Evolutionary conservation across 2,113 vertebrate species (phyloP).

Genomic region (Rhinolophus ferrumequinum): DNA sequence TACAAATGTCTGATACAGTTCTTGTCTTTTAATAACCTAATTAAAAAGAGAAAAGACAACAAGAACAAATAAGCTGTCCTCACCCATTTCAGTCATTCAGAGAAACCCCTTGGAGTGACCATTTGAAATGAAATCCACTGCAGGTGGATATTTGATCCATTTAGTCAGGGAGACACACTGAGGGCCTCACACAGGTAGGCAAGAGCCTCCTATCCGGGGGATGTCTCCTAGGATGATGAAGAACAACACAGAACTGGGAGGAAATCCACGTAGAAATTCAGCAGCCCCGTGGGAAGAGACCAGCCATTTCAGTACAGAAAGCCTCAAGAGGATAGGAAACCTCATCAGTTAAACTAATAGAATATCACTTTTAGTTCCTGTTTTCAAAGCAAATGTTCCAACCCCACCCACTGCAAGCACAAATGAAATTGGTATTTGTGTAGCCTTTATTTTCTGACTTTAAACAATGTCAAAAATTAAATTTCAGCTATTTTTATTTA

Average conservation of each 20-base stretch:
- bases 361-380: background rate
- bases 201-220: no score
- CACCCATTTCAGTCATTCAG: background rate
- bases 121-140: background rate
- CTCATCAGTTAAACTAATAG: background rate
- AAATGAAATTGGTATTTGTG: background rate
- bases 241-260: no score
- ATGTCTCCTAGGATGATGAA: rapidly evolving
- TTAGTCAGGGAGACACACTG: background rate
- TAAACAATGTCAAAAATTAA: background rate
- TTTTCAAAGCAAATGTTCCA: background rate
- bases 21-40: constrained; percentile 4
- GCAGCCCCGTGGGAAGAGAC: background rate
- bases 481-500: background rate
- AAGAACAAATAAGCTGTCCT: background rate
- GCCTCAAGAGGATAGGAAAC: background rate
- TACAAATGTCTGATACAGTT: constrained; percentile 29
- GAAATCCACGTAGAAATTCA: background rate
- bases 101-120: background rate
- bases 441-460: background rate
- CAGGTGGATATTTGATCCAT: background rate
- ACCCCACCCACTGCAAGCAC: background rate
- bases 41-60: background rate
- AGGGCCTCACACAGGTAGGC: background rate
- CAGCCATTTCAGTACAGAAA: background rate